phyloP scores from a whole-genome alignment of 2,113 vertebrate species.

The Cynoglossus semilaevis region DNA sequence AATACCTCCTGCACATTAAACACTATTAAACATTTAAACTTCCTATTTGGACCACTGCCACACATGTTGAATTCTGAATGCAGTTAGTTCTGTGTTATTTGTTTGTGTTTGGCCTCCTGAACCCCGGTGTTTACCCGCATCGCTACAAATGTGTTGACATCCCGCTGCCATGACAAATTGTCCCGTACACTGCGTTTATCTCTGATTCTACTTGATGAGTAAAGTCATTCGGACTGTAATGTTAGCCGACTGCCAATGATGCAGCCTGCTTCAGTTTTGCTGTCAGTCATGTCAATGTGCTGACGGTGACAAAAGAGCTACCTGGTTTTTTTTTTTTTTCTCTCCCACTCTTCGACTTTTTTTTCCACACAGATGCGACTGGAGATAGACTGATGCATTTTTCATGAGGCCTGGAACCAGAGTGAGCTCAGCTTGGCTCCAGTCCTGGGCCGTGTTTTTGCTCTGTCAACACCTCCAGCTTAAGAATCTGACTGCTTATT shows the following conservation, averaged over 20 bases:
- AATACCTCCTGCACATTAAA: not conserved
- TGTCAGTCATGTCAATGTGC: constrained; percentile 40
- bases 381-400: constrained; percentile 69
- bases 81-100: constrained; percentile 12
- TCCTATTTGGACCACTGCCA: constrained; percentile 4
- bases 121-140: constrained; percentile 11
- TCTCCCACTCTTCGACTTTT: constrained; percentile 17
- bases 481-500: constrained; percentile 44
- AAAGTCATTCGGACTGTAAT: constrained; percentile 45
- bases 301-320: constrained; percentile 49
- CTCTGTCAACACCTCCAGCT: constrained; percentile 57
- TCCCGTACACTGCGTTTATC: constrained; percentile 18
- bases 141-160: constrained; percentile 29
- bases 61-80: constrained; percentile 5
- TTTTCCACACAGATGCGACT: constrained; percentile 47
- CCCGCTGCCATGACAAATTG: constrained; percentile 27
- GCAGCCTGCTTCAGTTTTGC: constrained; percentile 34
- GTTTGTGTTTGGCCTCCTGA: constrained; percentile 19
- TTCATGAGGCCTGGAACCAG: constrained; percentile 61
- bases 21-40: constrained; percentile 18
- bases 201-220: constrained; percentile 55
- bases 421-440: constrained; percentile 48
- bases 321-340: constrained; percentile 52
- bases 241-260: constrained; percentile 29
- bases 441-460: constrained; percentile 49